Percentiles rank a stretch among this genome's conserved stretches.
Evolutionary conservation across 1,140 invertebrate species (phyloP).

Genomic region (Pararge aegeria): DNA sequence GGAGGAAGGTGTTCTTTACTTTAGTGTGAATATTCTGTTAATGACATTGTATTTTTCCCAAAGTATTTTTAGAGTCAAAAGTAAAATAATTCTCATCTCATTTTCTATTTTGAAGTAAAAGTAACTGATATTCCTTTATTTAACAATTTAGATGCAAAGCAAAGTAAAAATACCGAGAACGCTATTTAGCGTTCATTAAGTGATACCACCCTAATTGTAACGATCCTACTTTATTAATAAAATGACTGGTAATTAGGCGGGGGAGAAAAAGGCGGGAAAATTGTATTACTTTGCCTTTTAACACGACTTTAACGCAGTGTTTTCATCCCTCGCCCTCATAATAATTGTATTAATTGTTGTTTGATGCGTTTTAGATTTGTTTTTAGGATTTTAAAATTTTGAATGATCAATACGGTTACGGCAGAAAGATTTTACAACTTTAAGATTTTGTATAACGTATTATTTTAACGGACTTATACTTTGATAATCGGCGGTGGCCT

Average conservation of each 20-base stretch:
- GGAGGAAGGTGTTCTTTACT: slow-evolving; percentile 25
- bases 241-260: slow-evolving; percentile 72
- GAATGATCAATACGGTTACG: not conserved
- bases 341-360: slow-evolving; percentile 73
- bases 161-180: slow-evolving; percentile 38
- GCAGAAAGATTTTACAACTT: not conserved
- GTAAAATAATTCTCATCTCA: not conserved
- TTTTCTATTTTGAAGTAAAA: not conserved
- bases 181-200: slow-evolving; percentile 51
- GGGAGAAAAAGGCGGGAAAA: slow-evolving; percentile 73
- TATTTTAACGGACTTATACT: too few species aligned
- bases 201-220: slow-evolving; percentile 63
- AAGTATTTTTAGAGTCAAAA: not conserved
- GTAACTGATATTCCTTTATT: slow-evolving; percentile 12
- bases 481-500: too few species aligned
- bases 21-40: not conserved
- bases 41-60: not conserved
- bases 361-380: slow-evolving; percentile 56
- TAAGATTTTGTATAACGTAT: too few species aligned
- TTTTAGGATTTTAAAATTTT: slow-evolving; percentile 30
- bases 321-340: slow-evolving; percentile 60
- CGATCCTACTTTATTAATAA: slow-evolving; percentile 73
- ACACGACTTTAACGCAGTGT: slow-evolving; percentile 63
- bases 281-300: slow-evolving; percentile 69
- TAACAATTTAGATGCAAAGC: slow-evolving; percentile 18